Percentiles rank a stretch among this genome's conserved stretches.
These are phyloP conservation scores for Drosophila eohydei DNA, from an alignment of 2,888 invertebrate genomes.

Conservation along the genomic window DNA sequence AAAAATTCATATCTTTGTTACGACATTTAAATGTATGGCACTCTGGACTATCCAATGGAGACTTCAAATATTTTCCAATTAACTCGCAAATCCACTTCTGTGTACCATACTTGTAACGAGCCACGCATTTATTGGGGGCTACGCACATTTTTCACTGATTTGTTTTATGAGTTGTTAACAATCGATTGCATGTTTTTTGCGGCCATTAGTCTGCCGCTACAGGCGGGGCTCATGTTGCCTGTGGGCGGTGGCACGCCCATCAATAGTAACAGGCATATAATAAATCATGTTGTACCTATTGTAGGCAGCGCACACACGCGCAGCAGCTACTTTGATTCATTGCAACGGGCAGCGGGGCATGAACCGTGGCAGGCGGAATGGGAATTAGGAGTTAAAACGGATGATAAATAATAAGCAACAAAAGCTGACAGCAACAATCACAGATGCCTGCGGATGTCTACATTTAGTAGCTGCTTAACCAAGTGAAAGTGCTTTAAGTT, in stretches of 20 bases:
- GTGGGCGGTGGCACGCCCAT: constrained; percentile 40
- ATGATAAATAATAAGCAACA: constrained; percentile 74
- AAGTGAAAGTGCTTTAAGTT: neutral
- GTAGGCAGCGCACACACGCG: constrained; percentile 26
- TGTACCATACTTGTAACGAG: neutral
- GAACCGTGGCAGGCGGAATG: constrained; percentile 6
- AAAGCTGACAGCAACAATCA: constrained; percentile 62
- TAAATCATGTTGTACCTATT: constrained; percentile 59
- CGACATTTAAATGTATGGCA: too few relatives aligned
- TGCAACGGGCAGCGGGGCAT: constrained; percentile 53
- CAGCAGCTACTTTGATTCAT: constrained; percentile 63
- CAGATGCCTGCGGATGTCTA: constrained; percentile 50
- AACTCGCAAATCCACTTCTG: neutral
- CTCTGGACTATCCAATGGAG: neutral
- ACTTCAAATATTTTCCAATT: neutral
- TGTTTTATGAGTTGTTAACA: constrained; percentile 62
- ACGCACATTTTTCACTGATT: constrained; percentile 32
- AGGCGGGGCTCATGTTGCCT: constrained; percentile 43
- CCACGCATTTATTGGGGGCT: neutral
- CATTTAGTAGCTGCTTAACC: constrained; percentile 31
- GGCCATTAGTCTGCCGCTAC: constrained; percentile 44
- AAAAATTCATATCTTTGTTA: too few relatives aligned
- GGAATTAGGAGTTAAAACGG: constrained; percentile 10
- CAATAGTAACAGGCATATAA: constrained; percentile 35
- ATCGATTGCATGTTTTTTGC: constrained; percentile 50